These are phyloP conservation scores for Odontocerum albicorne DNA, from an alignment of 2,888 invertebrate species.

Conservation along the genomic window DNA sequence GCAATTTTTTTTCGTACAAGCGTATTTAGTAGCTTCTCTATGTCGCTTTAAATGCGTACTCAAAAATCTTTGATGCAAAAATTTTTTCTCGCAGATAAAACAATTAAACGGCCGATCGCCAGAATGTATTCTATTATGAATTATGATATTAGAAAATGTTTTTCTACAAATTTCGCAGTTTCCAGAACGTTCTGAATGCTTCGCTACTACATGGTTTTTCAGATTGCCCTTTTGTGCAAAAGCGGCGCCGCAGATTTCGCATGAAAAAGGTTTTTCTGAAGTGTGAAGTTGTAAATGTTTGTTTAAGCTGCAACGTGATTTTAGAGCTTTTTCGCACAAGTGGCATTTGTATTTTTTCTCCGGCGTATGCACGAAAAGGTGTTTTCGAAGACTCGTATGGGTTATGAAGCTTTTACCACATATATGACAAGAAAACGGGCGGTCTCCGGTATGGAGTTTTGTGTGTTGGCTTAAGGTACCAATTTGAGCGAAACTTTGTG, in stretches of 20 bases:
- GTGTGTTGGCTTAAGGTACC: constrained; percentile 45
- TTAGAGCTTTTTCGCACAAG: constrained; percentile 28
- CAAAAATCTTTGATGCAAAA: constrained; percentile 46
- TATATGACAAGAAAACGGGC: constrained; percentile 22
- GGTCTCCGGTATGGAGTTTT: constrained; percentile 41
- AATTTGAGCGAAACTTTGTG: constrained; percentile 45
- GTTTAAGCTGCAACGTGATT: constrained; percentile 19
- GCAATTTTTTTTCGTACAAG: constrained; percentile 51
- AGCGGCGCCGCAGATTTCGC: constrained; percentile 51
- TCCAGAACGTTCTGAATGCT: constrained; percentile 60
- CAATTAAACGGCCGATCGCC: constrained; percentile 55
- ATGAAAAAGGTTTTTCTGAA: constrained; percentile 49
- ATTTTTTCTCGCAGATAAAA: constrained; percentile 47
- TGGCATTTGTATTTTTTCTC: constrained; percentile 26
- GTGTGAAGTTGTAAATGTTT: constrained; percentile 41
- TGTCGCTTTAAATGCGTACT: constrained; percentile 51
- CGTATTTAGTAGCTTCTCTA: constrained; percentile 47
- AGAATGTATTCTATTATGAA: constrained; percentile 60
- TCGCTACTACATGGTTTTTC: constrained; percentile 55
- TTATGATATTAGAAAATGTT: constrained; percentile 56
- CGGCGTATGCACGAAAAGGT: constrained; percentile 17
- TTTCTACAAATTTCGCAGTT: constrained; percentile 57
- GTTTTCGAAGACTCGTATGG: constrained; percentile 10
- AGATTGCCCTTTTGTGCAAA: constrained; percentile 60
- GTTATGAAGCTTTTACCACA: constrained; percentile 29